Evolutionary conservation across 2,113 vertebrate species (phyloP), one percentile per base, ranked within the genome.

Genomic region (Hydrolagus affinis): DNA sequence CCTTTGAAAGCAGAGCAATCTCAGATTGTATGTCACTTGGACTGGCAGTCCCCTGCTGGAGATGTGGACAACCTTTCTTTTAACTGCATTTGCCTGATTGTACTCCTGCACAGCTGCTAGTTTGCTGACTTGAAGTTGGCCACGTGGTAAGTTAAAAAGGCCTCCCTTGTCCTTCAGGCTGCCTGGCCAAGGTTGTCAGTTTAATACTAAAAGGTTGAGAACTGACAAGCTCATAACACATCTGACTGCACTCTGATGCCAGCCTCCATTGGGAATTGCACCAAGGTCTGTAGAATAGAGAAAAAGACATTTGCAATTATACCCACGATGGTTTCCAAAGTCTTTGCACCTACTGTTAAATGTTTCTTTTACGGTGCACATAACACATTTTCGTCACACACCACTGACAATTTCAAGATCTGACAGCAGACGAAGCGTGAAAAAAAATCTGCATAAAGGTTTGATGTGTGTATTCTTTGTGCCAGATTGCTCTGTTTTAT

Each of bases 101-200:
- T 25, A 25, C 57, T 23, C 57, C 57, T 60, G 76, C 57, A 25
- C 57, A 25, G 57, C n/a, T 60, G n/a, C 25, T 59, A 62, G 28
- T 60, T 78, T 78, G n/a, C 57, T 28, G 70, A 11, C 25, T 44
- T 1, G 44, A 44, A 44, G 44, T 44, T 44, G 44, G 44, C 70
- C 70, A 72, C 23, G n/a, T 25, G 76, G n/a, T 25, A 62, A 59
- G 76, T 64, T 80, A 62, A 23, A 80, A 80, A 57, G 73, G 73
- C 15, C 32, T 75, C 30, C 23, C 23, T n/a, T 62, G 57, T 60
- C 75, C 75, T 78, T 78, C 75, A 59, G 75, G 12, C n/a, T 80
- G 57, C 76, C 59, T 80, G 59, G 59, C 59, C 76, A 80, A 80
- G 76, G 76, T 80, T 80, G n/a, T 80, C 76, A 80, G 59, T 59